A percentile compares a stretch with the other conserved stretches of the same genome.
These are phyloP conservation scores for Callyntrura guangdongensis DNA, from an alignment of 2,888 invertebrate species.

Conservation along the genomic window DNA sequence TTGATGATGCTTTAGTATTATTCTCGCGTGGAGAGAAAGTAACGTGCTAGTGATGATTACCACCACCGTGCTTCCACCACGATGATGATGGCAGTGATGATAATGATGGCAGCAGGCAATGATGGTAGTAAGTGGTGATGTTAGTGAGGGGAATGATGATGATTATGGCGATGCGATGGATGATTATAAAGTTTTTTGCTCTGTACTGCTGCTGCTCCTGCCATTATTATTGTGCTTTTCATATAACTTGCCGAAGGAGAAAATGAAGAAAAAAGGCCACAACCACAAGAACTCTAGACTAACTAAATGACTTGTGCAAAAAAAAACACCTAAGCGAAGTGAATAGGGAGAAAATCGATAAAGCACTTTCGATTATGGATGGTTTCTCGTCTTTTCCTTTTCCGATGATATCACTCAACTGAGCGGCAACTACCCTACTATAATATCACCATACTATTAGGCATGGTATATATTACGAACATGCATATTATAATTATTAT, in stretches of 20 bases:
- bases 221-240: slow-evolving; percentile 41
- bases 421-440: not conserved
- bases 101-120: not conserved
- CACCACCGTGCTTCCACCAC: not conserved
- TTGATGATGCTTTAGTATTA: slow-evolving; percentile 19
- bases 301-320: slow-evolving; percentile 39
- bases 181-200: slow-evolving; percentile 45
- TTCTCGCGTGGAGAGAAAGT: slow-evolving; percentile 3
- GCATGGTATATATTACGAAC: not conserved
- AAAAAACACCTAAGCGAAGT: not conserved
- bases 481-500: too few relatives aligned
- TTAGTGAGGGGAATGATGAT: slow-evolving; percentile 31
- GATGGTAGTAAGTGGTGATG: not conserved
- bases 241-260: slow-evolving; percentile 27
- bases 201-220: not conserved
- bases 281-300: slow-evolving; percentile 3
- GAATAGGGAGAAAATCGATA: slow-evolving; percentile 58
- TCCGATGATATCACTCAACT: slow-evolving; percentile 23
- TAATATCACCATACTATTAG: not conserved
- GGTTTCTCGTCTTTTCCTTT: slow-evolving; percentile 36
- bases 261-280: slow-evolving; percentile 33
- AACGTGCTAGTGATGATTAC: slow-evolving; percentile 65
- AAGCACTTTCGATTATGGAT: slow-evolving; percentile 54
- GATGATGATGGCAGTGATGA: not conserved
- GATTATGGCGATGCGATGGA: slow-evolving; percentile 38